Evolutionary conservation across 2,888 invertebrate species (phyloP).

Genomic region (Caenorhabditis sulstoni): DNA sequence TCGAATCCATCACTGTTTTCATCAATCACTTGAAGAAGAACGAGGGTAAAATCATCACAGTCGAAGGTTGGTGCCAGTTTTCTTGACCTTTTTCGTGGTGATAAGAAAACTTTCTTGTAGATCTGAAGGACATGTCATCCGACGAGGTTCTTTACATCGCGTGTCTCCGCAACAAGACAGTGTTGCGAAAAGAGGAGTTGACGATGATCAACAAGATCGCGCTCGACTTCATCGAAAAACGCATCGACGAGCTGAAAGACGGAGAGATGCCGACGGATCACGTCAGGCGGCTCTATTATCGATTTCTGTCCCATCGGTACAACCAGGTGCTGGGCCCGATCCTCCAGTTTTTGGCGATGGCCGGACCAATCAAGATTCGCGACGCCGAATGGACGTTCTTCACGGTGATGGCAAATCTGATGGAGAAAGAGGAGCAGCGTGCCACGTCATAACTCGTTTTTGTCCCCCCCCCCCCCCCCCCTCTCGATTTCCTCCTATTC

Average conservation of each 20-base stretch:
- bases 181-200: background rate
- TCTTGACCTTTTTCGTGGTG: background rate
- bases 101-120: background rate
- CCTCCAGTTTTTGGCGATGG: background rate
- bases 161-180: background rate
- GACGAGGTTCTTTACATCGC: conserved; percentile 1
- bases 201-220: conserved; percentile 1
- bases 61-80: background rate
- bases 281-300: background rate
- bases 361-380: background rate
- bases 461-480: background rate
- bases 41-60: background rate
- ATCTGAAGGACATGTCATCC: background rate
- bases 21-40: background rate
- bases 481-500: too few relatives aligned
- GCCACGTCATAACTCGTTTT: background rate
- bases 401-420: background rate
- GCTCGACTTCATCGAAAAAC: background rate
- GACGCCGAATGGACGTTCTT: conserved; percentile 4
- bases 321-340: background rate
- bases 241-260: conserved; percentile 1
- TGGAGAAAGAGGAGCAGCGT: background rate
- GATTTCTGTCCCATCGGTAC: background rate
- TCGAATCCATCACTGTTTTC: background rate
- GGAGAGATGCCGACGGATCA: background rate